A percentile compares a stretch with the other conserved stretches of the same genome.
These are phyloP conservation scores for Dunckerocampus dactyliophorus DNA, from an alignment of 2,113 vertebrate genomes.

Conservation along the genomic window DNA sequence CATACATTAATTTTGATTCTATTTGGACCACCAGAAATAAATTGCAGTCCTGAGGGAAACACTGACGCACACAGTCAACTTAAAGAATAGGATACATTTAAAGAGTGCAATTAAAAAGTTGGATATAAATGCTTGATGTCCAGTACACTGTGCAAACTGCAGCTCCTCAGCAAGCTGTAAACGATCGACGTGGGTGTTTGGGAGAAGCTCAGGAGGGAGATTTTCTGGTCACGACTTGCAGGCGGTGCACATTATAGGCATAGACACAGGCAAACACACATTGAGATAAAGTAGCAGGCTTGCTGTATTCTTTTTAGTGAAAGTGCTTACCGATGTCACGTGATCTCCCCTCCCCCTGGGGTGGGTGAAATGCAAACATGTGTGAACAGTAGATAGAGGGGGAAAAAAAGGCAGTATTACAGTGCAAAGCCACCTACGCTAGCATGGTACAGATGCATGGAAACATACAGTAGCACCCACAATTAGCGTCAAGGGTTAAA, in stretches of 20 bases:
- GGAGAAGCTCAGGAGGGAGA: conserved; percentile 38
- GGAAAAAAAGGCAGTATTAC: not conserved
- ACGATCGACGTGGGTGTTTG: conserved; percentile 44
- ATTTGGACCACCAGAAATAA: too few species aligned
- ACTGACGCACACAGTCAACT: too few species aligned
- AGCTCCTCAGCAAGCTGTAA: conserved; percentile 16
- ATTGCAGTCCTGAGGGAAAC: too few species aligned
- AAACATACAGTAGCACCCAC: conserved; percentile 12
- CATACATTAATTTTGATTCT: too few species aligned
- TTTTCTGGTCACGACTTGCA: conserved; percentile 58
- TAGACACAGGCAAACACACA: too few species aligned
- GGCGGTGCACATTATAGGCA: not conserved
- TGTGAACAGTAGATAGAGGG: conserved; percentile 12
- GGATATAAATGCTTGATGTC: too few species aligned
- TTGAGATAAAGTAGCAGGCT: conserved; percentile 1
- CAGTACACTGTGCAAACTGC: conserved; percentile 2
- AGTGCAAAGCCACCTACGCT: conserved; percentile 32
- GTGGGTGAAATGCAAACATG: conserved; percentile 23
- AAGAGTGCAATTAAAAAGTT: too few species aligned
- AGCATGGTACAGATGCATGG: conserved; percentile 12
- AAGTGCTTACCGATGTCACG: conserved; percentile 22
- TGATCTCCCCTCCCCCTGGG: conserved; percentile 15
- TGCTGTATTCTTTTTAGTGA: conserved; percentile 18
- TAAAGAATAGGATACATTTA: too few species aligned
- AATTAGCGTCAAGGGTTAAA: conserved; percentile 13